Evolutionary conservation across 1,140 invertebrate species (phyloP), one percentile per base, ranked within the genome.

Genomic region (Saccostrea echinata): DNA sequence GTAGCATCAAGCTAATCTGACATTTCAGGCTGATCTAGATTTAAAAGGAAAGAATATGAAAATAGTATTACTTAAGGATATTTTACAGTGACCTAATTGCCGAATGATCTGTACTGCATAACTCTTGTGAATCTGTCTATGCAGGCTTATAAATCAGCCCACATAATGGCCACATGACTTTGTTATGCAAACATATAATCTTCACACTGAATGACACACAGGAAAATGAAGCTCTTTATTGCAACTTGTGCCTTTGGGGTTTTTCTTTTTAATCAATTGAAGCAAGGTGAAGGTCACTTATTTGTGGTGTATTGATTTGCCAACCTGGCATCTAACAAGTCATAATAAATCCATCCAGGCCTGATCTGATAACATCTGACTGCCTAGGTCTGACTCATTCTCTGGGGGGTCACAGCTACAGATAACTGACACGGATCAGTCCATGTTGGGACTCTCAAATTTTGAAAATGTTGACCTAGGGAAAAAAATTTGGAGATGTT

Each of bases 231-330:
- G 68, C 68, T 76, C 24, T 76, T 76, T 76, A 76, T 76, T 76
- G 27, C 68, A 33, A 9, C 33, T 76, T 76, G 27, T 76, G 68
- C 68, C 68, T 76, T 33, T 76, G 68, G 68, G 64, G 9, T 76
- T 9, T 43, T 76, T 76, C 68, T 33, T 76, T 27, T 30, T 76
- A 76, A 76, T 76, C 68, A 76, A 76, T 76, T 11, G 24, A 76
- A 2, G 68, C 68, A 83, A 83, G 18, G 81, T 83, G 81, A 83
- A 83, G 81, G 81, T 83, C 35, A 12, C 11, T 83, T 83, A 83
- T 83, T 83, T 83, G 81, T 83, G 51, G 81, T 83, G 35, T 83
- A 83, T 83, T 83, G 81, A 83, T 83, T 83, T 76, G 68, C 81
- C 81, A 52, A 35, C 35, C 81, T 83, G 81, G 35, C 81, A 83